Conservation (phyloP, 1,140 invertebrate species). For the Wiebesia pumilae region DNA sequence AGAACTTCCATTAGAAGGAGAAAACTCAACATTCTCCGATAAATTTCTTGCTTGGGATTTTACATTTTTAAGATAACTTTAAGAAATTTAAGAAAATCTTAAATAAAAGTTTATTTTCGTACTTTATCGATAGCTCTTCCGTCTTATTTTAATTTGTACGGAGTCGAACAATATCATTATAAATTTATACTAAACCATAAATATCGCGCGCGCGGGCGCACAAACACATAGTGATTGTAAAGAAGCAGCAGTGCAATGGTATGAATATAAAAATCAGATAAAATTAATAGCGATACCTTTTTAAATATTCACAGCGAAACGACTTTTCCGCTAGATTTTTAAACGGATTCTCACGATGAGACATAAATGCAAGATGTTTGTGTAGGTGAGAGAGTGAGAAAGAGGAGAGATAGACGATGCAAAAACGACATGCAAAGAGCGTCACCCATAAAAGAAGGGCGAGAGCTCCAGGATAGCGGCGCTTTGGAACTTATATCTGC, state of each 20-base stretch:
- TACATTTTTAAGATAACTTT: no score
- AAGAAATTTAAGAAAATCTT: no score
- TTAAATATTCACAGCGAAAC: neutral
- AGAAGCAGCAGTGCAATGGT: neutral
- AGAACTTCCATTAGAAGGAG: no score
- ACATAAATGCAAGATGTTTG: constrained; percentile 3
- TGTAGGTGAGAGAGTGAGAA: constrained; percentile 29
- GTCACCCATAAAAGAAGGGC: constrained; percentile 50
- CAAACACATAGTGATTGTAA: neutral
- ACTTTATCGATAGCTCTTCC: no score
- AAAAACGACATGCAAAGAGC: constrained; percentile 47
- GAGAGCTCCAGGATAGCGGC: constrained; percentile 45
- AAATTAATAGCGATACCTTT: constrained; percentile 6
- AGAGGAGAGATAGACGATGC: constrained; percentile 40
- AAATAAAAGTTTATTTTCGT: no score
- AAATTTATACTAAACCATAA: neutral
- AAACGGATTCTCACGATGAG: constrained; percentile 48
- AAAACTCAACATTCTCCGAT: no score
- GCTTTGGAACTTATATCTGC: constrained; percentile 52
- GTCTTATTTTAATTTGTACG: no score
- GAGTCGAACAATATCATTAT: no score
- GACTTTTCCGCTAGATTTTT: constrained; percentile 23
- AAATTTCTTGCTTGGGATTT: no score
- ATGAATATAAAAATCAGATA: neutral
- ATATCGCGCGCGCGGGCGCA: neutral